Conservation (phyloP, 1,140 invertebrate genomes). For the Platorchestia sp. region DNA sequence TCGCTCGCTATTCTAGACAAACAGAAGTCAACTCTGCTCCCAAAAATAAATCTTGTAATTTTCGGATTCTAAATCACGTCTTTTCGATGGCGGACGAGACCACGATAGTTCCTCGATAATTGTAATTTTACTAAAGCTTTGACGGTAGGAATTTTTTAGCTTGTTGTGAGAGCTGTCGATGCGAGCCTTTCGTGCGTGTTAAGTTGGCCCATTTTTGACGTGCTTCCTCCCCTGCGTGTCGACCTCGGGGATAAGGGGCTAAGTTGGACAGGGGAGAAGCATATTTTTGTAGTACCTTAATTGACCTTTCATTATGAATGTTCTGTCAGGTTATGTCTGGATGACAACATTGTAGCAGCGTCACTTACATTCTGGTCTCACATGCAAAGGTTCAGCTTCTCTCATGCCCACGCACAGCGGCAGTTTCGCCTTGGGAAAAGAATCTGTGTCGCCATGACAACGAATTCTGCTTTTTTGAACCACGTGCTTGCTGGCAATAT, state of each 20-base stretch:
- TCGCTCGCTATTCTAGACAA: neutral
- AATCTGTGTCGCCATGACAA: neutral
- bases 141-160: slow-evolving; percentile 19
- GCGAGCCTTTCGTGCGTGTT: slow-evolving; percentile 14
- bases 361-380: neutral
- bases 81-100: neutral
- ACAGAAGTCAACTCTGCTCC: neutral
- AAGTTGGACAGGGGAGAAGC: neutral
- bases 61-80: neutral
- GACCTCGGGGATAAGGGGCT: neutral
- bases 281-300: neutral
- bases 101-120: neutral
- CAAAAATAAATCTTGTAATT: neutral
- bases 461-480: neutral
- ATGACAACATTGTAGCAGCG: neutral
- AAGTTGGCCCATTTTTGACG: neutral
- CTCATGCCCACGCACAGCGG: neutral
- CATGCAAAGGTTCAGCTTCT: neutral
- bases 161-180: slow-evolving; percentile 12
- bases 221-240: neutral
- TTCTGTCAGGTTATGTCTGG: neutral
- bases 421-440: too few relatives aligned
- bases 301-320: neutral
- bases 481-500: neutral
- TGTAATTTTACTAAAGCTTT: slow-evolving; percentile 46